These are phyloP conservation scores for Blastomussa wellsi DNA, from an alignment of 92 coral and sea anemone species.

Conservation along the genomic window DNA sequence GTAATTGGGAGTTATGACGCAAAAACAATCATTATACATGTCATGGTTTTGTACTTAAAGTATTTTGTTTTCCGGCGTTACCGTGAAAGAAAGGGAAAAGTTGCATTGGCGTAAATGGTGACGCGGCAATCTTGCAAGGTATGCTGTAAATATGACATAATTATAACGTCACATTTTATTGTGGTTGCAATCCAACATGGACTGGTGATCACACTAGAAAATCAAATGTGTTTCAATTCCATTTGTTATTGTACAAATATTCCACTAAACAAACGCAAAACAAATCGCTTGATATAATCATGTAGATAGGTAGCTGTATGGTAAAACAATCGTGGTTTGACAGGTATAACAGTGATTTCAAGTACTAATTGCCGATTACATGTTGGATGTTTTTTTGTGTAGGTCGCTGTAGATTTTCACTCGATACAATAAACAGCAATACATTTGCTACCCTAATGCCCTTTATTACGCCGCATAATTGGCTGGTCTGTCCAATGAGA, in stretches of 20 bases:
- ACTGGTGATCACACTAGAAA: neutral
- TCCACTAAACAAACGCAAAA: neutral
- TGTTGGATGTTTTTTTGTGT: neutral
- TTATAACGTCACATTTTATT: neutral
- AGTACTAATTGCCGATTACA: neutral
- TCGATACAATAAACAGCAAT: neutral
- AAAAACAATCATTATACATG: neutral
- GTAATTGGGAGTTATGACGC: neutral
- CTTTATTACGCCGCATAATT: too few relatives aligned
- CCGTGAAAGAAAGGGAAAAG: neutral
- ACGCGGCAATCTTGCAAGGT: neutral
- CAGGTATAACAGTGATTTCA: neutral
- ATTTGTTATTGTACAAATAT: neutral
- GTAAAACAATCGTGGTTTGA: neutral
- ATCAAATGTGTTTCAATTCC: neutral
- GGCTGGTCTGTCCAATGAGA: too few relatives aligned
- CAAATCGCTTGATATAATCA: neutral
- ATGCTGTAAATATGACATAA: neutral
- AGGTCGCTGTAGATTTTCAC: neutral
- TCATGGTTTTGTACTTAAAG: neutral
- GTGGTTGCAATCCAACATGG: neutral
- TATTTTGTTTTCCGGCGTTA: neutral
- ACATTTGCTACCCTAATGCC: neutral
- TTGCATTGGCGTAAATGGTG: neutral
- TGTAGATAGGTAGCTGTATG: neutral